These are phyloP conservation scores for Drosophila pachea DNA, from an alignment of 1,140 invertebrate species.

Conservation along the genomic window DNA sequence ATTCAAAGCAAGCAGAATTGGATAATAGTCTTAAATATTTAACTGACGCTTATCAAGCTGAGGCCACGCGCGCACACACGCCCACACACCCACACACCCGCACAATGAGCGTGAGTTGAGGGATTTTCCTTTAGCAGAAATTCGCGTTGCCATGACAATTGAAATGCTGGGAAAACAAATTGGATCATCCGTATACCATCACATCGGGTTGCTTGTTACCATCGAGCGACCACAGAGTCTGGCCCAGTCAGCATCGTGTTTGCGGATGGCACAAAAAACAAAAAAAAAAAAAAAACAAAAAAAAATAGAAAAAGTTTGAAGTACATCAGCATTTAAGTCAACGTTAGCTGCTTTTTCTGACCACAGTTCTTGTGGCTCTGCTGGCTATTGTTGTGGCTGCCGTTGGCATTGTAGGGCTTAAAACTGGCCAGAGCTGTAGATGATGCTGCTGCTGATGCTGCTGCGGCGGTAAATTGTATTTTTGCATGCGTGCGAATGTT, in stretches of 20 bases:
- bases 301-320: slow-evolving; percentile 17
- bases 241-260: slow-evolving; percentile 7
- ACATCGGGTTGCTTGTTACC: slow-evolving; percentile 21
- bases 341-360: slow-evolving; percentile 20
- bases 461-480: slow-evolving; percentile 6
- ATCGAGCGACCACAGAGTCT: background rate
- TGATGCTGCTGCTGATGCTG: background rate
- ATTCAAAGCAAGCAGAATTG: background rate
- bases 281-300: no score
- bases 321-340: slow-evolving; percentile 19
- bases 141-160: slow-evolving; percentile 31
- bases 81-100: background rate
- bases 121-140: slow-evolving; percentile 7
- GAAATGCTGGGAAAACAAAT: slow-evolving; percentile 38
- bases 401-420: slow-evolving; percentile 9
- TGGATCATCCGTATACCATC: slow-evolving; percentile 20
- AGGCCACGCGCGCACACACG: background rate
- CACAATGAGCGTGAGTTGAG: background rate
- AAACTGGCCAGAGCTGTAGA: background rate
- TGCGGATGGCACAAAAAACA: slow-evolving; percentile 22
- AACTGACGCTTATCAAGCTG: background rate
- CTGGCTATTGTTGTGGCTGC: slow-evolving; percentile 5
- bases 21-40: background rate
- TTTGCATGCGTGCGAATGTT: slow-evolving; percentile 13
- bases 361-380: slow-evolving; percentile 6